Evolutionary conservation across 2,888 invertebrate genomes (phyloP).

Genomic region (Dioctria rufipes): DNA sequence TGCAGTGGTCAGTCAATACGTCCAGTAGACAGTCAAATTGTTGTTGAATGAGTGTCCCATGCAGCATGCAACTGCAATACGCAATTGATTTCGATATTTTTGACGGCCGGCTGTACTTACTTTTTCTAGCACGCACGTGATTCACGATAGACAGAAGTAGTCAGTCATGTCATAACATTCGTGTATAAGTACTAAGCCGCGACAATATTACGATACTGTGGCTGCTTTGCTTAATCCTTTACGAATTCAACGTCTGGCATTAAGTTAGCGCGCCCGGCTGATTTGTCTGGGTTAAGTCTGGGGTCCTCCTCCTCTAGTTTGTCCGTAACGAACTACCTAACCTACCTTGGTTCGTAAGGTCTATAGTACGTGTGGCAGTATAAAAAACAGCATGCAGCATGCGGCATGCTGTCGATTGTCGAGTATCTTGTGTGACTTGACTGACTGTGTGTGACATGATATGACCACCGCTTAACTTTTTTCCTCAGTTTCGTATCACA

Average conservation of each 20-base stretch:
- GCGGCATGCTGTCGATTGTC: conserved; percentile 10
- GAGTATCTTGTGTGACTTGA: conserved; percentile 8
- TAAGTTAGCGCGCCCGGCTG: not conserved
- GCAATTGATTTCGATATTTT: too few species aligned
- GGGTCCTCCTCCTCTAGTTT: not conserved
- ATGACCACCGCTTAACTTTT: conserved; percentile 39
- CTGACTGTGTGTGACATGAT: conserved; percentile 38
- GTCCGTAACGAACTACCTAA: not conserved
- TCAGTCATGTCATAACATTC: too few species aligned
- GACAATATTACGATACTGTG: too few species aligned
- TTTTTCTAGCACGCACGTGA: too few species aligned
- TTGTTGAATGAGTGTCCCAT: too few species aligned
- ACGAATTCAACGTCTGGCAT: not conserved
- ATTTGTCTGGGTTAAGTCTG: not conserved
- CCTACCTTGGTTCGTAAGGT: not conserved
- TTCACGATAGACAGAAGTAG: too few species aligned
- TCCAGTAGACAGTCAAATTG: too few species aligned
- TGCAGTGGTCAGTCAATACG: too few species aligned
- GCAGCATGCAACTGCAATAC: too few species aligned
- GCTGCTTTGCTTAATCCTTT: too few species aligned
- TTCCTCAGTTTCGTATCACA: conserved; percentile 70
- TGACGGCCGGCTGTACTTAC: too few species aligned
- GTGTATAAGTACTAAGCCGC: too few species aligned
- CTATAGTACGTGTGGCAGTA: not conserved
- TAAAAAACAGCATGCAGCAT: conserved; percentile 3